Evolutionary conservation across 1,140 invertebrate species (phyloP).

Genomic region (Cherax quadricarinatus): DNA sequence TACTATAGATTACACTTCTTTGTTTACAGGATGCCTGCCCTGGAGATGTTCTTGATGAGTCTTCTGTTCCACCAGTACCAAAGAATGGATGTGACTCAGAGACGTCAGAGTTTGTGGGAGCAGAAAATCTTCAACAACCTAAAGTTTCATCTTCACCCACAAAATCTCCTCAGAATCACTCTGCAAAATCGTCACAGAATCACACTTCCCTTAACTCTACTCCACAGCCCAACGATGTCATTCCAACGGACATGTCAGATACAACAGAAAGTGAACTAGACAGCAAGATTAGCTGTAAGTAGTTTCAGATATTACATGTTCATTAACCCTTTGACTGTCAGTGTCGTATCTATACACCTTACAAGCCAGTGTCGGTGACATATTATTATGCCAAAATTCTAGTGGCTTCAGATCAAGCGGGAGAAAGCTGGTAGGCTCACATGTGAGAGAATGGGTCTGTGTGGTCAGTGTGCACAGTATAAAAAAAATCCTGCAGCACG

Average conservation of each 20-base stretch:
- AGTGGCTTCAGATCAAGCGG: too few species aligned
- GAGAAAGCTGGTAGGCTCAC: too few species aligned
- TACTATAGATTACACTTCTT: not conserved
- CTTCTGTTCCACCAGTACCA: constrained; percentile 39
- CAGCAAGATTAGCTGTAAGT: constrained; percentile 73
- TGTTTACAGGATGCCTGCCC: constrained; percentile 53
- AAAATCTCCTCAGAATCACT: constrained; percentile 70
- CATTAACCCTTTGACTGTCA: too few species aligned
- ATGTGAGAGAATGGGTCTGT: too few species aligned
- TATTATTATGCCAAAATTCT: too few species aligned
- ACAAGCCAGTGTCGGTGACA: too few species aligned
- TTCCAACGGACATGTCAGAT: constrained; percentile 88
- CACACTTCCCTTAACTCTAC: constrained; percentile 55
- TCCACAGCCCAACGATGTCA: constrained; percentile 42
- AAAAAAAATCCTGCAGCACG: too few species aligned
- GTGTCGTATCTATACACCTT: too few species aligned
- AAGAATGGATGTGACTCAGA: constrained; percentile 55
- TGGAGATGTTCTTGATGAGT: constrained; percentile 56
- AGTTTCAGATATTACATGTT: not conserved
- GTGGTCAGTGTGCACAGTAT: too few species aligned
- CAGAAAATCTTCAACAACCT: constrained; percentile 9
- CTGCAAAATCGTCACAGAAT: constrained; percentile 39
- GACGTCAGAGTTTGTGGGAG: constrained; percentile 40
- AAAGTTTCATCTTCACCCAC: constrained; percentile 38
- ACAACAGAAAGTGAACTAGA: constrained; percentile 86